These are phyloP conservation scores for Danio jaintianensis DNA, from an alignment of 2,797 vertebrate genomes.

Conservation along the genomic window DNA sequence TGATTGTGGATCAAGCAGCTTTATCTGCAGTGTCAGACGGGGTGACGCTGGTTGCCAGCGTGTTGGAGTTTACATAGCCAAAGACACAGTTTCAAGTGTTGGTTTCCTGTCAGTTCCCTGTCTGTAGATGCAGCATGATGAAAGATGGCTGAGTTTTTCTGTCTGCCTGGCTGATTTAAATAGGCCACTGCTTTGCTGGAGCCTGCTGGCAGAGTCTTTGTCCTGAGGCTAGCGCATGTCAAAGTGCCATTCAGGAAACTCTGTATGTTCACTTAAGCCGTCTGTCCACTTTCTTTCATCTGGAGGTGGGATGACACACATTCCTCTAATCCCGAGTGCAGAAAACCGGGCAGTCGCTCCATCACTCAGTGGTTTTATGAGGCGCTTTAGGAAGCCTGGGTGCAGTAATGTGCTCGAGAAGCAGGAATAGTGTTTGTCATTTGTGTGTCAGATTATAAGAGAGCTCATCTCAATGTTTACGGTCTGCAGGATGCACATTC, in stretches of 20 bases:
- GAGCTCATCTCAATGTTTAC: slow-evolving; percentile 36
- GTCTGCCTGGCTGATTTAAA: slow-evolving; percentile 24
- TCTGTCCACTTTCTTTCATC: slow-evolving; percentile 46
- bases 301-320: slow-evolving; percentile 11
- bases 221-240: slow-evolving; percentile 32
- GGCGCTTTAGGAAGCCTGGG: slow-evolving; percentile 4
- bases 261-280: slow-evolving; percentile 38
- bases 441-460: slow-evolving; percentile 53
- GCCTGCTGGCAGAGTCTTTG: slow-evolving; percentile 19
- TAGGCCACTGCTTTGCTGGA: slow-evolving; percentile 27
- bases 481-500: slow-evolving; percentile 16
- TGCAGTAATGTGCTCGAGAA: slow-evolving; percentile 46
- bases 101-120: slow-evolving; percentile 14
- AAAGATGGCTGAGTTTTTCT: slow-evolving; percentile 13
- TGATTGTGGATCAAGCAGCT: slow-evolving; percentile 13
- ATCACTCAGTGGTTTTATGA: slow-evolving; percentile 36
- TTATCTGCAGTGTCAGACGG: neutral
- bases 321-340: slow-evolving; percentile 37
- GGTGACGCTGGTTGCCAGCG: neutral
- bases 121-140: slow-evolving; percentile 17
- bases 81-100: slow-evolving; percentile 2
- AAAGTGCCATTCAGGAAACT: slow-evolving; percentile 24
- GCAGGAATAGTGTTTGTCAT: slow-evolving; percentile 49
- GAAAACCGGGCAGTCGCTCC: slow-evolving; percentile 20
- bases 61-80: neutral